Base-by-base conservation (phyloP, 2,113 vertebrate species). In the Oryzias woworae region DNA sequence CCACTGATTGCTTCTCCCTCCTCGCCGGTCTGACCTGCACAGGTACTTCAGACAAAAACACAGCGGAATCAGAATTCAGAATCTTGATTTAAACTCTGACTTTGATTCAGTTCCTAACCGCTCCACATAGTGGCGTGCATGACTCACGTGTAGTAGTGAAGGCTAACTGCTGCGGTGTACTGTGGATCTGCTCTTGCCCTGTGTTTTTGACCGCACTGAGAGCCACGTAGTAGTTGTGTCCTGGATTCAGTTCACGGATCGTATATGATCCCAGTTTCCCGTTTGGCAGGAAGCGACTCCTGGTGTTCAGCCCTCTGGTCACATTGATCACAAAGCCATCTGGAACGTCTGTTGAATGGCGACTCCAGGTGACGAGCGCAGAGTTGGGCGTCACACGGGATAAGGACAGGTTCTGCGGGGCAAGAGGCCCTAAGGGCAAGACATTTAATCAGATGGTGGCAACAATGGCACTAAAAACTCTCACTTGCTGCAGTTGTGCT, bases 291-390 rank as follows among this genome's bases (percentile, higher is more conserved):
- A 96, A 97, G 79, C 96, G 97, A 77, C 96, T 98, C 84, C 95
- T 94, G 48, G 93, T 90, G 7, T 88, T 98, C 86, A 96, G 90
- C 3, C 92, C 89, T 0, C 92, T 93, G 53, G 95, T 98, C 85
- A 98, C 92, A 0, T 98, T 99, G 77, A 99, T 94, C 88, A 97
- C 92, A 16, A 95, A 99, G 0, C 96, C 97, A 42, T 97, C 94
- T 52, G 91, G 87, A 0, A 86, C 6, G 1, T 86, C 79, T 0
- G 73, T 52, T 0, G 84, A 70, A 0, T 92, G 92, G 59, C 84
- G 84, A 5, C 92, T 93, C 96, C 96, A 99, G 2, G 75, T 90
- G 79, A 99, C 77, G 23, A 90, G 92, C 16, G 95, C 96, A 0
- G 95, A 91, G 53, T 92, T 97, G 58, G 93, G 69, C 0, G 90